These are phyloP conservation scores for Aradophagus sp. DNA, from an alignment of 1,140 invertebrate species.

Conservation along the genomic window DNA sequence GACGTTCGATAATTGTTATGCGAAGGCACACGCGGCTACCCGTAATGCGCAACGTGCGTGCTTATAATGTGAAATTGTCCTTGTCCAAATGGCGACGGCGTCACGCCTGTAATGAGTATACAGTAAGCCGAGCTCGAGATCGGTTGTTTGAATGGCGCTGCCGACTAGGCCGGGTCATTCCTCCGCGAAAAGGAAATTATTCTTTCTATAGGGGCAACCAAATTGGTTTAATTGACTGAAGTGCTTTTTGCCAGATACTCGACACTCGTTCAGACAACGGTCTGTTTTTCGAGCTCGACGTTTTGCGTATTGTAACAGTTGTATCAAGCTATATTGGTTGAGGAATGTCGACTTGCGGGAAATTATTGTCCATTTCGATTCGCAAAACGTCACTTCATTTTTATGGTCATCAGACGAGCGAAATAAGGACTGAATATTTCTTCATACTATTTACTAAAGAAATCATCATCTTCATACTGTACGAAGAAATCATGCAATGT, in stretches of 20 bases:
- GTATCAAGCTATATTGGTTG: too few relatives aligned
- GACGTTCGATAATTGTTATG: conserved; percentile 37
- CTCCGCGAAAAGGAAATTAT: conserved; percentile 55
- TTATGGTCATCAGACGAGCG: too few relatives aligned
- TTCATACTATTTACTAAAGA: too few relatives aligned
- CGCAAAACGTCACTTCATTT: too few relatives aligned
- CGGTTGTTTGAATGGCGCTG: conserved; percentile 16
- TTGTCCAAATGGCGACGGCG: conserved; percentile 37
- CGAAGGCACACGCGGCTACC: conserved; percentile 20
- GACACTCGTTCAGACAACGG: conserved; percentile 30
- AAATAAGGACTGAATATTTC: too few relatives aligned
- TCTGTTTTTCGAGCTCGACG: conserved; percentile 42
- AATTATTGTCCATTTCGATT: too few relatives aligned
- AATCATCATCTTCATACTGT: too few relatives aligned
- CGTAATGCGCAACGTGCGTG: conserved; percentile 40
- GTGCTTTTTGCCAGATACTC: conserved; percentile 48
- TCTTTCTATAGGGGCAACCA: conserved; percentile 54
- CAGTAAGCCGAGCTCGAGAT: conserved; percentile 35
- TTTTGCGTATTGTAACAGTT: too few relatives aligned
- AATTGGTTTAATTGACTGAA: conserved; percentile 65
- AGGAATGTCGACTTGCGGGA: too few relatives aligned
- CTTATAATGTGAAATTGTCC: conserved; percentile 39
- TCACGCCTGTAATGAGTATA: conserved; percentile 40
- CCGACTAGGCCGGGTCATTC: conserved; percentile 44
- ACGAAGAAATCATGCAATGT: too few relatives aligned